Percentiles rank a stretch among this genome's conserved stretches.
These are phyloP conservation scores for Pachypanchax playfairii DNA, from an alignment of 2,113 vertebrate species.

Conservation along the genomic window DNA sequence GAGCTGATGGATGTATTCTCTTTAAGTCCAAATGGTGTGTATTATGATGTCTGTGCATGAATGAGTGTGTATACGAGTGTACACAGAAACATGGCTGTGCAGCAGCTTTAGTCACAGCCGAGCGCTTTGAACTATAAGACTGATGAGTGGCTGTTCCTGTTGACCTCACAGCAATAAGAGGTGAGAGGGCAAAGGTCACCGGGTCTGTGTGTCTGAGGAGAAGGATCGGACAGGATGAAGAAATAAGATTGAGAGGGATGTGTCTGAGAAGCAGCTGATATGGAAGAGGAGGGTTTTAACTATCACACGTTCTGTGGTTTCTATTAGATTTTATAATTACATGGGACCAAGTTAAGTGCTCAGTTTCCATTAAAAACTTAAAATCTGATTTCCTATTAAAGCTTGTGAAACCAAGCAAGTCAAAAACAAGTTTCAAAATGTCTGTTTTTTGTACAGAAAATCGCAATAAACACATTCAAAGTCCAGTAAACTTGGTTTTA, in stretches of 20 bases:
- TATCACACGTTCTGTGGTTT: too few species aligned
- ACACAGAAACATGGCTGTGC: not conserved
- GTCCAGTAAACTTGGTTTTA: not conserved
- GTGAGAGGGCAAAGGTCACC: conserved; percentile 53
- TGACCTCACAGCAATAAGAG: conserved; percentile 35
- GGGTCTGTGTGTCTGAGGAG: conserved; percentile 11
- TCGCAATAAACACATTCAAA: not conserved
- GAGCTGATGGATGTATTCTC: conserved; percentile 40
- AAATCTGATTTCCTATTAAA: too few species aligned
- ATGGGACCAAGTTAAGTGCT: too few species aligned
- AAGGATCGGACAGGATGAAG: not conserved
- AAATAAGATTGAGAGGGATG: conserved; percentile 18
- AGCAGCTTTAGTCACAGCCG: conserved; percentile 28
- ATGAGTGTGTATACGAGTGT: not conserved
- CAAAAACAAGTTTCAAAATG: not conserved
- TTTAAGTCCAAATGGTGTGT: conserved; percentile 36
- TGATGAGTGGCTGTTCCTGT: conserved; percentile 47
- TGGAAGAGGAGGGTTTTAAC: not conserved
- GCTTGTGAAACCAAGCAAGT: not conserved
- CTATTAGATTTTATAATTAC: too few species aligned
- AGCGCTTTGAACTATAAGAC: conserved; percentile 16
- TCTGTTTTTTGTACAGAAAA: not conserved
- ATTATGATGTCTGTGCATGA: conserved; percentile 8
- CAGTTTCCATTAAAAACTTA: too few species aligned
- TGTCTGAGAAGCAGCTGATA: conserved; percentile 7